Percentiles rank a stretch among this genome's conserved stretches.
phyloP scores from a whole-genome alignment of 2,113 vertebrate species.

The Ciconia boyciana region DNA sequence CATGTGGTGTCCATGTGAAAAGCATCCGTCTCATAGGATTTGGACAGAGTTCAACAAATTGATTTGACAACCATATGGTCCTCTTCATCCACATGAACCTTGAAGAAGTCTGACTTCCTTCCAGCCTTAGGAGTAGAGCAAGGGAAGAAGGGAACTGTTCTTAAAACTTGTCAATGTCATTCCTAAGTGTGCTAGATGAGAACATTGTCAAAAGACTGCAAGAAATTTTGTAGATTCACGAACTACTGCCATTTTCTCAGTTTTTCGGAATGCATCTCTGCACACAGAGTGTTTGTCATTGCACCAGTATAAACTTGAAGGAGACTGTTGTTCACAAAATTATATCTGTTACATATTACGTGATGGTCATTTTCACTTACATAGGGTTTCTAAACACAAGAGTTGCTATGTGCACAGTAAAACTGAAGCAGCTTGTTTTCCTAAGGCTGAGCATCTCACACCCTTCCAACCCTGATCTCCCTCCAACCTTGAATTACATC shows the following conservation, averaged over 20 bases:
- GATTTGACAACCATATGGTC: conserved; percentile 44
- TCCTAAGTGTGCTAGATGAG: not conserved
- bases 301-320: not conserved
- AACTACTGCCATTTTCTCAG: not conserved
- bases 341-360: rapidly evolving
- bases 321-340: not conserved
- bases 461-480: not conserved
- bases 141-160: not conserved
- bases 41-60: conserved; percentile 17
- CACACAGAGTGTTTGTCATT: not conserved
- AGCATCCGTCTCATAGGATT: not conserved
- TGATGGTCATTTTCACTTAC: not conserved
- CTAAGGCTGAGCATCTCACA: not conserved
- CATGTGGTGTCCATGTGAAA: conserved; percentile 44
- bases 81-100: conserved; percentile 37
- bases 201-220: not conserved
- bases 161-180: not conserved
- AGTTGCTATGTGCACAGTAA: not conserved
- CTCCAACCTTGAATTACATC: not conserved
- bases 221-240: not conserved
- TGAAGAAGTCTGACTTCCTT: conserved; percentile 42
- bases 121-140: not conserved
- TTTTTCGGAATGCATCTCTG: not conserved
- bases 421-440: not conserved
- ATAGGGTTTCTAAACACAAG: not conserved